phyloP scores from a whole-genome alignment of 2,113 vertebrate genomes.

The Cyphomyrus plagiostoma region DNA sequence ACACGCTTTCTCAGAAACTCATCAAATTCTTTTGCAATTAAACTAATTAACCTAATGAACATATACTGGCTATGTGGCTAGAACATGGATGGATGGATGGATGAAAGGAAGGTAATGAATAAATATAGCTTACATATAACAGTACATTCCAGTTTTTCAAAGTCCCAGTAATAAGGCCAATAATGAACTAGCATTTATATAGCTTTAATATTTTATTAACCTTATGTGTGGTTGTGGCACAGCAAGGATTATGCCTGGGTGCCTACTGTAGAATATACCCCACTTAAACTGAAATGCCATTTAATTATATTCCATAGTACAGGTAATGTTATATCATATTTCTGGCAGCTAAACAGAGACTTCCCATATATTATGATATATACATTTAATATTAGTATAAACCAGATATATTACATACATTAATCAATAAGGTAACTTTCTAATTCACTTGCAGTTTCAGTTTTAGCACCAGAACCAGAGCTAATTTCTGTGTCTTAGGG shows the following conservation, averaged over 20 bases:
- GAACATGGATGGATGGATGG: neutral
- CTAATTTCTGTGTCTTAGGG: slow-evolving; percentile 3
- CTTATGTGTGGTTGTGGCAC: neutral
- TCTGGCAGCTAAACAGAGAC: neutral
- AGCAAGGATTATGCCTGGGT: neutral
- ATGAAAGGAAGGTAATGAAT: neutral
- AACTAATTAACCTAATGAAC: neutral
- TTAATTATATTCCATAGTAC: neutral
- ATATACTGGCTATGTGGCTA: neutral
- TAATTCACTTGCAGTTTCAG: slow-evolving; percentile 2
- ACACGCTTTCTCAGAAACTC: neutral
- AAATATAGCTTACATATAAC: neutral
- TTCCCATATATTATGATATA: neutral
- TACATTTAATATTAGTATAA: neutral
- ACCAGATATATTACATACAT: neutral
- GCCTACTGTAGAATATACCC: neutral
- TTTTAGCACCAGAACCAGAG: neutral
- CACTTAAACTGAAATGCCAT: neutral
- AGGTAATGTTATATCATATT: slow-evolving; percentile 7
- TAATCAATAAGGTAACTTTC: slow-evolving; percentile 9
- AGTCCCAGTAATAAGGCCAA: neutral
- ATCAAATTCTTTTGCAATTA: neutral
- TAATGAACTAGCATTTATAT: neutral
- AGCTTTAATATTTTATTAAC: neutral
- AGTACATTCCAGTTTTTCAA: neutral